Percentiles rank a stretch among this genome's conserved stretches.
Evolutionary conservation across 2,113 vertebrate genomes (phyloP).

Genomic region (Actenoides lindsayi): DNA sequence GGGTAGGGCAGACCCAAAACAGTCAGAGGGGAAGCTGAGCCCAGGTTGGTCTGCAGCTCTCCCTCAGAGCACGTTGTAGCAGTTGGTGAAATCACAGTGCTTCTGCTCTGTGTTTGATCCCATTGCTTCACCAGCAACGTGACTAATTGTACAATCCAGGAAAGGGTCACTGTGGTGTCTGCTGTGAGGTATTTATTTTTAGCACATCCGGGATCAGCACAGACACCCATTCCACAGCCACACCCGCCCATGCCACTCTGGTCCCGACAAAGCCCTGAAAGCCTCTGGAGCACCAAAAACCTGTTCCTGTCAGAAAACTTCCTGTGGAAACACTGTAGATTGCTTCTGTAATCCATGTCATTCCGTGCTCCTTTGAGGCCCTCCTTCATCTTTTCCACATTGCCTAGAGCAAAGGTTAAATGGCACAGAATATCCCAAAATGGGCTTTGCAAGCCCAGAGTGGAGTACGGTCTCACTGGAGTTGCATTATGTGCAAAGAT

Average conservation of each 20-base stretch:
- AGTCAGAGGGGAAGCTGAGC: not conserved
- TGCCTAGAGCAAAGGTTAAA: not conserved
- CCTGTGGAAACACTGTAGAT: not conserved
- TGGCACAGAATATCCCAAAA: not conserved
- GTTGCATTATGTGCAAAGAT: not conserved
- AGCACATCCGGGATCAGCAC: not conserved
- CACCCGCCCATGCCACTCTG: not conserved
- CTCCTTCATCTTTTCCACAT: not conserved
- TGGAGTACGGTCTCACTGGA: not conserved
- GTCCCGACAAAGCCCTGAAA: not conserved
- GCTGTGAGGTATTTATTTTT: conserved; percentile 33
- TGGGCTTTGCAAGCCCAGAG: not conserved
- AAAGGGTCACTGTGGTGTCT: conserved; percentile 29
- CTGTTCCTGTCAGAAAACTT: not conserved
- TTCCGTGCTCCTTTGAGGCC: not conserved
- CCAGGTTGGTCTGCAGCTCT: not conserved
- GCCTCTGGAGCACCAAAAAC: conserved; percentile 19
- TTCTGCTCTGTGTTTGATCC: not conserved
- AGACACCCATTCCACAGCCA: conserved; percentile 1
- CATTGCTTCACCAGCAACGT: not conserved
- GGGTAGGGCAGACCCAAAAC: not conserved
- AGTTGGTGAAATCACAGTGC: not conserved
- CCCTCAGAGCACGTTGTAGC: not conserved
- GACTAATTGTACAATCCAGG: conserved; percentile 6
- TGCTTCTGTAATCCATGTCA: not conserved